Base-by-base conservation (phyloP, 1,140 invertebrate species). In the Forficula auricularia region DNA sequence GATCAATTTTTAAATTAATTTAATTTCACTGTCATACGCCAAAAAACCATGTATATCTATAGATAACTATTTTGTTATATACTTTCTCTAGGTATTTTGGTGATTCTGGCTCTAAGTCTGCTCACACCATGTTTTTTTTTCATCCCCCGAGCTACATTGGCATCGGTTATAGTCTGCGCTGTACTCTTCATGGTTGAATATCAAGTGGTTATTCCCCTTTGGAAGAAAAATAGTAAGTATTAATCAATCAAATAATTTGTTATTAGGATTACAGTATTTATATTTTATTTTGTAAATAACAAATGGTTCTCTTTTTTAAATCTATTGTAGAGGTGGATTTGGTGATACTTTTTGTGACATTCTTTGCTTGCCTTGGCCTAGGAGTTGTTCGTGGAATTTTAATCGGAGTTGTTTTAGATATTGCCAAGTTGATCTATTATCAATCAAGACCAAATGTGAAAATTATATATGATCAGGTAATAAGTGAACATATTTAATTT, bases 341-440 rank as follows among this genome's bases (percentile, higher is more conserved):
- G 30, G 61, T 89, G 36, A 79, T 82, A 12, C 70, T 79, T 32
- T 44, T 75, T 15, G 64, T 71, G 0, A 85, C 85, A 2, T 81
- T 88, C 40, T 16, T 84, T 1, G 66, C 70, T 33, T 83, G 82
- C 50, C 57, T 90, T 1, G 66, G 75, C 13, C 60, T 82, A 46
- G 81, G 81, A 4, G 67, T 90, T 2, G 82, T 90, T 64, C 71
- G 78, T 49, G 88, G 87, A 12, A 81, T 92, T 52, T 58, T 89
- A 12, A 70, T 81, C 53, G 88, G 87, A 10, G 73, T 88, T n/a
- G 63, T 61, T 1, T 63, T 87, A 7, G 85, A 87, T 54, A 58
- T 87, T 0, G 48, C 79, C 3, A 70, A 88, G 46, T 57, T 91
- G n/a, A 61, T 90, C 2, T 85, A 83, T 56, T 77, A 76, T 44